Evolutionary conservation across 2,797 vertebrate species (phyloP).

Genomic region (Takifugu rubripes): DNA sequence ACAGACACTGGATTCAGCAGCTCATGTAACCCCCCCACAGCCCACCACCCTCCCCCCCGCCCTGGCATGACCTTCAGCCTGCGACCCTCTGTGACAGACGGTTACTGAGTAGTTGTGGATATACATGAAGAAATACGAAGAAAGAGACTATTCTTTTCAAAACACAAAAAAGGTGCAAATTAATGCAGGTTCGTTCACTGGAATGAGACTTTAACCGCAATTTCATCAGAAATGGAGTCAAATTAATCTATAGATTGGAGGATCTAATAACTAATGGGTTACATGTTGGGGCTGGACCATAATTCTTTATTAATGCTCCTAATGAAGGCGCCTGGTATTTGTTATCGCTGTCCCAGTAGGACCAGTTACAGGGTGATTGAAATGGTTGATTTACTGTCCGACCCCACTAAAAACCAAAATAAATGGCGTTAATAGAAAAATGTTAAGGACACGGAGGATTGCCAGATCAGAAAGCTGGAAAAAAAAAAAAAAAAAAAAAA

Average conservation of each 20-base stretch:
- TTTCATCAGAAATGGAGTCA: constrained; percentile 34
- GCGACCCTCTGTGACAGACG: constrained; percentile 8
- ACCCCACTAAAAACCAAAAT: constrained; percentile 22
- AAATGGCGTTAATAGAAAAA: constrained; percentile 27
- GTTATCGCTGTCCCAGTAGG: not conserved
- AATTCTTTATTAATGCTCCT: not conserved
- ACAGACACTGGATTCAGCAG: constrained; percentile 28
- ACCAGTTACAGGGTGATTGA: not conserved
- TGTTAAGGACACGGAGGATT: constrained; percentile 16
- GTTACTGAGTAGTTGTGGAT: constrained; percentile 19
- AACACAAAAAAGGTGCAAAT: constrained; percentile 61
- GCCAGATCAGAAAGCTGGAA: constrained; percentile 23
- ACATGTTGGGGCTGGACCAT: constrained; percentile 28
- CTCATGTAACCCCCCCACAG: constrained; percentile 10
- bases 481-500: not conserved
- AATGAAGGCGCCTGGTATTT: constrained; percentile 18
- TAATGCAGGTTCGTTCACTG: constrained; percentile 60
- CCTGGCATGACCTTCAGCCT: constrained; percentile 12
- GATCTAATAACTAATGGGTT: constrained; percentile 28
- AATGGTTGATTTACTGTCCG: constrained; percentile 17
- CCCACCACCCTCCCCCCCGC: not conserved
- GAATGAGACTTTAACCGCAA: constrained; percentile 34
- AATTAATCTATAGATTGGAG: constrained; percentile 34
- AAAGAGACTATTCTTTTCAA: constrained; percentile 50
- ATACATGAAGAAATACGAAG: constrained; percentile 34